Evolutionary conservation across 2,113 vertebrate genomes (phyloP).

Genomic region (Psephotus haematonotus): DNA sequence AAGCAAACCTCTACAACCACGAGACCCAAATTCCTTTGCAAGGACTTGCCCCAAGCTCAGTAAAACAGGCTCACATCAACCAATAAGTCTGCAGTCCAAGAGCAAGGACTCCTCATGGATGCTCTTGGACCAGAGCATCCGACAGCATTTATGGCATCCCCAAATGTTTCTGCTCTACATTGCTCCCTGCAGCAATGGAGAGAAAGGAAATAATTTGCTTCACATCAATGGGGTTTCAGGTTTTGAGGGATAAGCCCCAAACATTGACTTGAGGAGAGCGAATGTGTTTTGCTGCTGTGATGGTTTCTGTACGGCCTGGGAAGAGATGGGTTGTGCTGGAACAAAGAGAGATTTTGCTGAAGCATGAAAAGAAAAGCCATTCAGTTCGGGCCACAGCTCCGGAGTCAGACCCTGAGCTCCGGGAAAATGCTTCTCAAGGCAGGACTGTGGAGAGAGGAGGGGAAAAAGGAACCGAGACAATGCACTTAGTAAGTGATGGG

Average conservation of each 20-base stretch:
- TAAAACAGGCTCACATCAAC: background rate
- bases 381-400: slow-evolving; percentile 23
- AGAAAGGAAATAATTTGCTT: background rate
- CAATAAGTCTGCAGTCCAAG: fast-evolving
- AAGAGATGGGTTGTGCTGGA: background rate
- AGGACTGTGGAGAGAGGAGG: background rate
- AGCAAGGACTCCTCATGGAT: background rate
- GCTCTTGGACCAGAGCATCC: background rate
- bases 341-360: background rate
- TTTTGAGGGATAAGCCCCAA: background rate
- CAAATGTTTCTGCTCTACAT: background rate
- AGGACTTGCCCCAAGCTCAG: background rate
- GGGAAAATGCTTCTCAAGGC: background rate
- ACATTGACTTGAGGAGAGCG: background rate
- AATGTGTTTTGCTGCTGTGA: background rate
- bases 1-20: background rate
- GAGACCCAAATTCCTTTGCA: background rate
- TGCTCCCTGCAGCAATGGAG: background rate
- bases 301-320: background rate
- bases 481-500: background rate
- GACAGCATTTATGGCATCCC: background rate
- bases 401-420: background rate
- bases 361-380: slow-evolving; percentile 27
- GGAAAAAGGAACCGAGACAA: background rate
- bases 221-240: background rate